These are phyloP conservation scores for Kradibia gibbosae DNA, from an alignment of 1,140 invertebrate genomes.

Conservation along the genomic window DNA sequence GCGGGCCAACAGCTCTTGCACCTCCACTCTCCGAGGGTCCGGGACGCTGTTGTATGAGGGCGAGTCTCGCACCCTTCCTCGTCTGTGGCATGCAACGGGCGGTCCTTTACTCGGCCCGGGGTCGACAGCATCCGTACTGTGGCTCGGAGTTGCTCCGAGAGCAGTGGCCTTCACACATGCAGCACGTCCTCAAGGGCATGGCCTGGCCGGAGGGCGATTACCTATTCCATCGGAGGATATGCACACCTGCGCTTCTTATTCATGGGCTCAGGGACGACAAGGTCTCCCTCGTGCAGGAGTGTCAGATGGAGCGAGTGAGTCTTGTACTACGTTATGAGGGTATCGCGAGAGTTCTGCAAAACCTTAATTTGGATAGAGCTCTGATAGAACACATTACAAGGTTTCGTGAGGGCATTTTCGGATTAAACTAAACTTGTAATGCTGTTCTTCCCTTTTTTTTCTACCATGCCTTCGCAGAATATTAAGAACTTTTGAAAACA, in stretches of 20 bases:
- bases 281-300: constrained; percentile 81
- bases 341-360: no score
- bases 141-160: constrained; percentile 72
- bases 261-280: constrained; percentile 81
- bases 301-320: constrained; percentile 82
- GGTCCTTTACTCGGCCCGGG: constrained; percentile 74
- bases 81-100: constrained; percentile 74
- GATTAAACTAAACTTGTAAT: no score
- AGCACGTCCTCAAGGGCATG: constrained; percentile 79
- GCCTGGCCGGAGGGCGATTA: constrained; percentile 82
- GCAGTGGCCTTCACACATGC: constrained; percentile 73
- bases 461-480: no score
- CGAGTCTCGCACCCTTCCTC: constrained; percentile 71
- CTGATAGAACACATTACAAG: no score
- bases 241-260: constrained; percentile 80
- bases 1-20: constrained; percentile 80
- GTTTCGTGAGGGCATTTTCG: no score
- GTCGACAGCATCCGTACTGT: constrained; percentile 75
- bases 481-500: no score
- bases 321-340: background rate
- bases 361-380: no score
- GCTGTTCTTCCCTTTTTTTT: no score
- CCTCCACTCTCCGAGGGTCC: constrained; percentile 74
- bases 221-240: constrained; percentile 79
- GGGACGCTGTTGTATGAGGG: constrained; percentile 71